These are phyloP conservation scores for Plebejus anna DNA, from an alignment of 2,888 invertebrate genomes.

Conservation along the genomic window DNA sequence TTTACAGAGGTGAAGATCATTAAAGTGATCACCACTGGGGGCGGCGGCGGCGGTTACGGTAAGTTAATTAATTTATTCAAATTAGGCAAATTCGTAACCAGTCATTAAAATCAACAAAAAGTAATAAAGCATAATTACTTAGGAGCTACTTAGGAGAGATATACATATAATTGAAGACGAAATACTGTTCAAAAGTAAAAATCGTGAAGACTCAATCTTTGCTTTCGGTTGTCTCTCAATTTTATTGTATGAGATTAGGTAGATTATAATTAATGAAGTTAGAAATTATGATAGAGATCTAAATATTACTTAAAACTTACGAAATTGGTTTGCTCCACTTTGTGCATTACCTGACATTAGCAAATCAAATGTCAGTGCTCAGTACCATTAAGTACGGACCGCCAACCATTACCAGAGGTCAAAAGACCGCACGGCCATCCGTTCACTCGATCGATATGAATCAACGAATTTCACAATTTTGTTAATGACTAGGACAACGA, in stretches of 20 bases:
- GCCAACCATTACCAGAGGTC: conserved; percentile 43
- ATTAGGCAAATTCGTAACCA: background rate
- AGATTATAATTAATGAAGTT: background rate
- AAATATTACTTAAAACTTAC: background rate
- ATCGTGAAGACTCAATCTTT: no score
- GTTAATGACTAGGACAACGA: background rate
- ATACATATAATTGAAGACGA: no score
- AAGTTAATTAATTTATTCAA: conserved; percentile 36
- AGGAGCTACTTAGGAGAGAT: no score
- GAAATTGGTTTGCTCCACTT: background rate
- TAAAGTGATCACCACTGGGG: conserved; percentile 59
- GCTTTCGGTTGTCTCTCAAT: background rate
- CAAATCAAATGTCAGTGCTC: conserved; percentile 2
- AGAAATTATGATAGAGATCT: background rate
- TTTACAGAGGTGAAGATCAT: conserved; percentile 62
- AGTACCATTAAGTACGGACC: background rate
- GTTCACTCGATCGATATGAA: conserved; percentile 47
- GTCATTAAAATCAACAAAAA: background rate
- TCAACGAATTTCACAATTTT: conserved; percentile 45
- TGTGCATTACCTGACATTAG: background rate
- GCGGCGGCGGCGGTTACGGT: conserved; percentile 55
- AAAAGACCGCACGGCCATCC: conserved; percentile 49
- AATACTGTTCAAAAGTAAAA: no score
- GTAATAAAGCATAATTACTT: background rate
- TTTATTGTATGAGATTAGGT: background rate